Evolutionary conservation across 2,113 vertebrate species (phyloP), one percentile per base, ranked within the genome.

Genomic region (Archocentrus centrarchus): DNA sequence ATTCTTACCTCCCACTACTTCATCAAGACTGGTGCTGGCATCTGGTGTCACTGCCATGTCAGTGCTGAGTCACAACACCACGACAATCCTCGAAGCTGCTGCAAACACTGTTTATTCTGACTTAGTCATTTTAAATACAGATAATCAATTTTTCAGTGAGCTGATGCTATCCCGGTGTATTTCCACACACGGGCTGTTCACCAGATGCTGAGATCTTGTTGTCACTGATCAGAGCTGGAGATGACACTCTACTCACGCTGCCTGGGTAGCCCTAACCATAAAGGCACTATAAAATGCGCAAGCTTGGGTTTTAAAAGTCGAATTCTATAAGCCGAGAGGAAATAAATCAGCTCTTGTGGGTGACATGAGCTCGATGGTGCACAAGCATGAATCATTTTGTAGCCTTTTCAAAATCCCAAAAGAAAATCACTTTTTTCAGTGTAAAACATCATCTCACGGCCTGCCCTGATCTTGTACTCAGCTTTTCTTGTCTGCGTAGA

Each of bases 11-110:
- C 80, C 82, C 64, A 82, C 86, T 63, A 84, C 83, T 78, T 80
- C 70, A 77, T 85, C 80, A 59, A 63, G 63, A 63, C 64, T 9
- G 81, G 14, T 73, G 73, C 44, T 89, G 85, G 84, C 79, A 77
- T 86, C 77, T 80, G 83, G 89, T 93, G 87, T 94, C 90, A 86
- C 79, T 58, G 81, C 37, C 81, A 86, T 73, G 68, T 73, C 68
- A 47, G 35, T 83, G 94, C 91, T 94, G 93, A 95, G 87, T 94
- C 93, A 94, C 91, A 81, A 64, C 85, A 76, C 62, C 47, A 15
- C n/a, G 73, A 73, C 85, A 75, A 27, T 13, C 59, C 47, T n/a
- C 2, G 32, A 73, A 83, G 57, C 75, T 55, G 53, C 78, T 70
- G 75, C 41, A 70, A 70, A 86, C 39, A 75, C 27, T 59, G 37